Base-by-base conservation (phyloP, 1,140 invertebrate species). In the Melanaphis sacchari region DNA sequence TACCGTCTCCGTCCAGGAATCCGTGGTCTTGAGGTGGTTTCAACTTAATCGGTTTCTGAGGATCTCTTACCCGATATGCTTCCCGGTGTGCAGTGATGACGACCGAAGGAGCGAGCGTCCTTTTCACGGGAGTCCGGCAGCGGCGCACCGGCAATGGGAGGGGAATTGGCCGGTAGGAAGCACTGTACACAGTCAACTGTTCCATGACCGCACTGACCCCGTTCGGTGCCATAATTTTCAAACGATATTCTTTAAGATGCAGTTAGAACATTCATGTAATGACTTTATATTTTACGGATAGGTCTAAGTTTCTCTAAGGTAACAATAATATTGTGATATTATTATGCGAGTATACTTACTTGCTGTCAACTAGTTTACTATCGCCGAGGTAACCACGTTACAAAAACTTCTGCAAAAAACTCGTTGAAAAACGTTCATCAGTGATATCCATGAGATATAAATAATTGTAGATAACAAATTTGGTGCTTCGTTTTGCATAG, bases 101-200 rank as follows among this genome's bases (percentile, higher is more conserved):
- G 26, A 26, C 38, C 11, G 38, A 90, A 7, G 49, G 36, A 15
- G 26, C 54, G 2, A 15, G 26, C 2, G 36, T 22, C 15, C 89
- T 40, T 59, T n/a, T 66, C 0, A 76, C 38, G 9, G 54, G 24
- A 18, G 36, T 40, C 54, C 31, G 84, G 1, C 84, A 52, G 22
- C 87, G 46, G 4, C 26, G 18, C n/a, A 36, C 87, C n/a, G n/a
- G 43, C 5, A 36, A 24, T 22, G 87, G 11, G 1, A 59, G 38
- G 22, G 89, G 89, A 1, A 49, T 26, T n/a, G 90, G 66, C 31
- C 66, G 46, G n/a, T 91, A 91, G 22, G 90, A 91, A 8, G 66
- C 41, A n/a, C 40, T 40, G 31, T 91, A 41, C 26, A 91, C 90
- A 40, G 90, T 91, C 41, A 41, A 91, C 59, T 46, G 4, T 81